Conservation (phyloP, 2,888 invertebrate species). For the Eumerus sabulonum region DNA sequence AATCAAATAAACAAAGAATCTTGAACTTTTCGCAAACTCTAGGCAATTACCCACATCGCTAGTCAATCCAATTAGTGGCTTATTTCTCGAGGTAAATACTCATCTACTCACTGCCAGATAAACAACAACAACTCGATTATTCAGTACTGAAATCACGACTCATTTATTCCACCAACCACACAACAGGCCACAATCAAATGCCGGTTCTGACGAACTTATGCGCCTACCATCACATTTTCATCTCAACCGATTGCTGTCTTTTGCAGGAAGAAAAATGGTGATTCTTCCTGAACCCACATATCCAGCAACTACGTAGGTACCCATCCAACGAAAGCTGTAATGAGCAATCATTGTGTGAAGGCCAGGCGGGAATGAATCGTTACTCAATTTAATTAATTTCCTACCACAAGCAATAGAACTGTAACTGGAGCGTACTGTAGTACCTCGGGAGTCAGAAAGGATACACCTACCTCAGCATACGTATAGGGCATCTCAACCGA, state of each 20-base stretch:
- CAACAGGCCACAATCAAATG: neutral
- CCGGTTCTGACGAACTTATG: constrained; percentile 24
- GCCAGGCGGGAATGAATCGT: constrained; percentile 53
- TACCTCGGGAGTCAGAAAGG: constrained; percentile 28
- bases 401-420: constrained; percentile 49
- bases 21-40: constrained; percentile 22
- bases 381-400: constrained; percentile 67
- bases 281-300: neutral
- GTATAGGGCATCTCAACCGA: constrained; percentile 22
- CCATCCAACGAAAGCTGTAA: constrained; percentile 40
- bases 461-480: constrained; percentile 19
- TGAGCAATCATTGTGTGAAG: constrained; percentile 65
- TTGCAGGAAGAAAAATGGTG: constrained; percentile 4
- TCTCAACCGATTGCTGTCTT: constrained; percentile 8
- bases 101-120: constrained; percentile 33
- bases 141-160: constrained; percentile 41
- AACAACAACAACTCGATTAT: constrained; percentile 26
- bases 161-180: constrained; percentile 42
- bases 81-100: constrained; percentile 7
- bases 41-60: constrained; percentile 41
- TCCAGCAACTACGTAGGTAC: constrained; percentile 12
- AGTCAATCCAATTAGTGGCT: constrained; percentile 48
- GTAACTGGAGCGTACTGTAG: constrained; percentile 54
- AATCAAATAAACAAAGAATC: no score
- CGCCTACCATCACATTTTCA: neutral